phyloP scores from a whole-genome alignment of 2,888 invertebrate species.

The Eupithecia centaureata region DNA sequence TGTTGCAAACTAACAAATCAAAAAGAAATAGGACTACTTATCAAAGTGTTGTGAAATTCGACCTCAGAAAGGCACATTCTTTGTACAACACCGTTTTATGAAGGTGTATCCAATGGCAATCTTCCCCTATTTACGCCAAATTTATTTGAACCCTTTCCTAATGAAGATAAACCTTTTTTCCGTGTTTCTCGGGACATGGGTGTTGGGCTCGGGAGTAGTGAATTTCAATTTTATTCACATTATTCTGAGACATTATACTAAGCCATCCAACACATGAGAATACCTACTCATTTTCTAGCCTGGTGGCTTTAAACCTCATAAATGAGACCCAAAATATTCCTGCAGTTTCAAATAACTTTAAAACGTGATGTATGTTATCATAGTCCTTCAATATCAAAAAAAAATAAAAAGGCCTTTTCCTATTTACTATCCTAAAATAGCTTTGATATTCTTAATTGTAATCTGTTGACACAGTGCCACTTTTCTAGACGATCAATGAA shows the following conservation, averaged over 20 bases:
- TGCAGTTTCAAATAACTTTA: not conserved
- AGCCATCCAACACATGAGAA: not conserved
- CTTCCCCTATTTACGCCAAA: slow-evolving; percentile 15
- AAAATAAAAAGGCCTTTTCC: no score
- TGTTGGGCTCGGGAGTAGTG: not conserved
- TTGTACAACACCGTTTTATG: not conserved
- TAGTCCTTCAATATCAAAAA: not conserved
- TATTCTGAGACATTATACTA: slow-evolving; percentile 1
- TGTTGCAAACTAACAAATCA: not conserved
- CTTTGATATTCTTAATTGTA: no score
- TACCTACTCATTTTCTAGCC: not conserved
- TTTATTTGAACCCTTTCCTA: slow-evolving; percentile 15
- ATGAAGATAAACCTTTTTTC: slow-evolving; percentile 15
- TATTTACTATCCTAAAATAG: no score
- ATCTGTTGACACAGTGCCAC: no score
- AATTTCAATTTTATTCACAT: slow-evolving; percentile 11
- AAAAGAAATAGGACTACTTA: not conserved
- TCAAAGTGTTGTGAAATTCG: slow-evolving; percentile 4
- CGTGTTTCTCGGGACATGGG: slow-evolving; percentile 8
- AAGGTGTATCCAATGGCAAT: slow-evolving; percentile 11
- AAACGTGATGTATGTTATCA: no score
- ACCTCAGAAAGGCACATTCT: not conserved
- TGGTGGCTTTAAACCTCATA: not conserved
- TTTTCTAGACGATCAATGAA: no score
- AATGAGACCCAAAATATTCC: not conserved